phyloP scores from a whole-genome alignment of 2,113 vertebrate species.

The Ranitomeya imitator region DNA sequence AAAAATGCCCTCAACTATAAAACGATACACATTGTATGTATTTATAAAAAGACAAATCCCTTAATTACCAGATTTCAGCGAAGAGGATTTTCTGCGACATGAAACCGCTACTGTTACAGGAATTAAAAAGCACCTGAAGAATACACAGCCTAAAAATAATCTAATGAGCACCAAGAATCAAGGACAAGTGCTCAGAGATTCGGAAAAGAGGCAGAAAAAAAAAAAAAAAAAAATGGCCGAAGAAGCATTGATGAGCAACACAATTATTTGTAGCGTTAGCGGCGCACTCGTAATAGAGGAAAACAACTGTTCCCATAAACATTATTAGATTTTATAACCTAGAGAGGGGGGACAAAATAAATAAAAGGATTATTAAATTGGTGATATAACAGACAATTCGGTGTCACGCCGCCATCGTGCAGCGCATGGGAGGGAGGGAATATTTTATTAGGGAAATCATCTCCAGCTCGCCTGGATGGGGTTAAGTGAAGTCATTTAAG shows the following conservation, averaged over 20 bases:
- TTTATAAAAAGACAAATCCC: not conserved
- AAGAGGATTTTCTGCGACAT: not conserved
- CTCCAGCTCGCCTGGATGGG: constrained; percentile 16
- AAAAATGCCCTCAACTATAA: not conserved
- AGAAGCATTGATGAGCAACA: not conserved
- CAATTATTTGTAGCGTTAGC: not conserved
- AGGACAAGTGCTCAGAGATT: not conserved
- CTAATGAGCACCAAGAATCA: not conserved
- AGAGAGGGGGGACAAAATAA: not conserved
- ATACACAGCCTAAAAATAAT: not conserved
- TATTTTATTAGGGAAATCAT: constrained; percentile 47
- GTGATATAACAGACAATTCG: not conserved
- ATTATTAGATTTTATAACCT: too few species aligned
- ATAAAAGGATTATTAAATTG: not conserved
- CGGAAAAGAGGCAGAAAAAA: not conserved
- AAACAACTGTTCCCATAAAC: not conserved
- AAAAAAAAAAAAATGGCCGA: not conserved
- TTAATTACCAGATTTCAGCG: not conserved
- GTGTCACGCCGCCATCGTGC: not conserved
- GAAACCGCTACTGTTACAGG: not conserved
- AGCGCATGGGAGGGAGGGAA: not conserved
- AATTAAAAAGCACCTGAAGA: constrained; percentile 17
- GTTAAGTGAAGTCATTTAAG: constrained; percentile 54
- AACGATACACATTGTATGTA: not conserved
- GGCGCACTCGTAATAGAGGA: not conserved